These are phyloP conservation scores for Alexandromys fortis DNA, from an alignment of 2,113 vertebrate species.

Conservation along the genomic window DNA sequence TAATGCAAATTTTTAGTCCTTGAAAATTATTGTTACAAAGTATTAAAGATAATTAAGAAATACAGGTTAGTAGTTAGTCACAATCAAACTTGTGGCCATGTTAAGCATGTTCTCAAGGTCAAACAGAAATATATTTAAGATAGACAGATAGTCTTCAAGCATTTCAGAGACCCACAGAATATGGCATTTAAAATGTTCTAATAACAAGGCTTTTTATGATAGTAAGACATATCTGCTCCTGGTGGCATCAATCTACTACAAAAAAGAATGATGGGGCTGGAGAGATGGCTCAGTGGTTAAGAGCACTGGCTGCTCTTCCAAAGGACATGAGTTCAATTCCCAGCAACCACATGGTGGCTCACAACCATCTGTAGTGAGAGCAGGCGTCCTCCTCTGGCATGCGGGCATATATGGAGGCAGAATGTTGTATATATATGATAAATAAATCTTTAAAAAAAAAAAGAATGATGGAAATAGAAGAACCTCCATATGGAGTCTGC, in stretches of 20 bases:
- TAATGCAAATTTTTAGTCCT: background rate
- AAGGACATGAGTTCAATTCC: too few species aligned
- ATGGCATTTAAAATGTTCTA: background rate
- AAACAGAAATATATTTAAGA: background rate
- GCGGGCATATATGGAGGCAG: too few species aligned
- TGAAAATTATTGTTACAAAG: background rate
- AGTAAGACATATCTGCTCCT: background rate
- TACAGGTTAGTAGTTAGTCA: background rate
- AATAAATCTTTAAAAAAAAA: too few species aligned
- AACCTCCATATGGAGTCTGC: background rate
- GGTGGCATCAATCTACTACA: background rate
- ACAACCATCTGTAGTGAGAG: too few species aligned
- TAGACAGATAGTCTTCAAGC: too few species aligned
- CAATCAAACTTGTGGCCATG: background rate
- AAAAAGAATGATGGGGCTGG: background rate
- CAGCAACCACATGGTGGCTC: too few species aligned
- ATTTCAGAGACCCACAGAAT: background rate
- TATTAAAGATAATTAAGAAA: background rate
- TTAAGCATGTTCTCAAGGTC: background rate
- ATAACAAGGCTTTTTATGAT: background rate
- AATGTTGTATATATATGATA: too few species aligned
- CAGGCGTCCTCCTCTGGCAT: too few species aligned
- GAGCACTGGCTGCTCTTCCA: too few species aligned
- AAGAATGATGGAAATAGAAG: background rate
- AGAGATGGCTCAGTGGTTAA: too few species aligned